These are phyloP conservation scores for Silvanus unidentatus DNA, from an alignment of 2,888 invertebrate genomes.

Conservation along the genomic window DNA sequence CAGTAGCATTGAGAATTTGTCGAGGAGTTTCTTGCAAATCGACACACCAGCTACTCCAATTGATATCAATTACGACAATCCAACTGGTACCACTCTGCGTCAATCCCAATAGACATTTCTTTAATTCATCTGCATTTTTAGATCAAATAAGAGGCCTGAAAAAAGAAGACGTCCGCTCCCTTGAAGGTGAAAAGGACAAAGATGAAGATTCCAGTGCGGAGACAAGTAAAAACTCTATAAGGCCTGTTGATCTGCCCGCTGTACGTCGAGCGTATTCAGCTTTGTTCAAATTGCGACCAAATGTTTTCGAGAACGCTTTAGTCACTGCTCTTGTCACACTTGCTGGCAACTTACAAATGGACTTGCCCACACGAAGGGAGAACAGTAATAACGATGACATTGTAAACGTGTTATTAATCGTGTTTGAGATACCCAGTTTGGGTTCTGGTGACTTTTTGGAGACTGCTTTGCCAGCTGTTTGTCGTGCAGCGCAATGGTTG, in stretches of 20 bases:
- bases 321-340: constrained; percentile 69
- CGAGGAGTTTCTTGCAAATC: constrained; percentile 63
- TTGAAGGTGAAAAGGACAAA: constrained; percentile 79
- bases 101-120: too few relatives aligned
- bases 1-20: constrained; percentile 61
- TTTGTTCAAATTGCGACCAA: constrained; percentile 41
- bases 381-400: constrained; percentile 49
- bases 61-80: neutral
- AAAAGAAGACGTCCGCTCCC: constrained; percentile 66
- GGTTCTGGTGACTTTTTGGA: constrained; percentile 75
- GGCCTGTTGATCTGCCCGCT: constrained; percentile 63
- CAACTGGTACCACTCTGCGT: neutral
- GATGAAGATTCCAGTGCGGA: constrained; percentile 70
- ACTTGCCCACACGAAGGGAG: constrained; percentile 49
- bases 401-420: constrained; percentile 50
- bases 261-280: constrained; percentile 62
- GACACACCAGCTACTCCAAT: constrained; percentile 18
- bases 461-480: constrained; percentile 71
- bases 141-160: constrained; percentile 46
- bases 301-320: constrained; percentile 55
- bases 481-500: constrained; percentile 69
- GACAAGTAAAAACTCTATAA: constrained; percentile 29
- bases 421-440: constrained; percentile 45
- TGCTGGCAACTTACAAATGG: constrained; percentile 66
- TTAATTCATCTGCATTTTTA: too few relatives aligned